These are phyloP conservation scores for Pipistrellus kuhlii DNA, from an alignment of 2,797 vertebrate species.

Conservation along the genomic window DNA sequence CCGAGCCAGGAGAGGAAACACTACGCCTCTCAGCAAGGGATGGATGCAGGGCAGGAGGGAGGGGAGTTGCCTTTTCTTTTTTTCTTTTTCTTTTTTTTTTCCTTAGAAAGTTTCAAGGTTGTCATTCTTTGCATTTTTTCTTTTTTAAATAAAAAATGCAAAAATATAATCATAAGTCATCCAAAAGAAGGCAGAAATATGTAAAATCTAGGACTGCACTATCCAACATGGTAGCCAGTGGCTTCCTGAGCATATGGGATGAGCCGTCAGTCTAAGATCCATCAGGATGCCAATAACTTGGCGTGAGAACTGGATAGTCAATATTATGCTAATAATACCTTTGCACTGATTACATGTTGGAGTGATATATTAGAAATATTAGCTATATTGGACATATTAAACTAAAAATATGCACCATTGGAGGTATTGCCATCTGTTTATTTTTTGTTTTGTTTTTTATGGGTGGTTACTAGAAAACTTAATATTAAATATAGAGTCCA, in stretches of 20 bases:
- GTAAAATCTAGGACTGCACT: neutral
- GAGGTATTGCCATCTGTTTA: neutral
- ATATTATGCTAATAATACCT: neutral
- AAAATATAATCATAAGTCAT: constrained; percentile 32
- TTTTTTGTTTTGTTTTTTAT: constrained; percentile 48
- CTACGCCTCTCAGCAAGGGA: neutral
- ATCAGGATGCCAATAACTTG: neutral
- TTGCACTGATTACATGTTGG: neutral
- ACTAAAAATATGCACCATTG: neutral
- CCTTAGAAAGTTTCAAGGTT: neutral
- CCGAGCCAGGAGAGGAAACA: neutral
- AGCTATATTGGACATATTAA: neutral
- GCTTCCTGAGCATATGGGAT: neutral
- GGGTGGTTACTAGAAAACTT: neutral
- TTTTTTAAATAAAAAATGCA: neutral
- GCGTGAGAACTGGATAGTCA: neutral
- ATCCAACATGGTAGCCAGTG: neutral
- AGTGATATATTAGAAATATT: neutral
- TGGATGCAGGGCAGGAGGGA: neutral
- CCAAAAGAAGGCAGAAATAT: neutral
- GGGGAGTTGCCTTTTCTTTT: neutral
- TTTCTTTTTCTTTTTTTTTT: neutral
- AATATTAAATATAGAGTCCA: neutral
- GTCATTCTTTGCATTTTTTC: neutral
- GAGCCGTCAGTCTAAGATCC: neutral